These are phyloP conservation scores for Enhydra lutris DNA, from an alignment of 2,113 vertebrate genomes.

Conservation along the genomic window DNA sequence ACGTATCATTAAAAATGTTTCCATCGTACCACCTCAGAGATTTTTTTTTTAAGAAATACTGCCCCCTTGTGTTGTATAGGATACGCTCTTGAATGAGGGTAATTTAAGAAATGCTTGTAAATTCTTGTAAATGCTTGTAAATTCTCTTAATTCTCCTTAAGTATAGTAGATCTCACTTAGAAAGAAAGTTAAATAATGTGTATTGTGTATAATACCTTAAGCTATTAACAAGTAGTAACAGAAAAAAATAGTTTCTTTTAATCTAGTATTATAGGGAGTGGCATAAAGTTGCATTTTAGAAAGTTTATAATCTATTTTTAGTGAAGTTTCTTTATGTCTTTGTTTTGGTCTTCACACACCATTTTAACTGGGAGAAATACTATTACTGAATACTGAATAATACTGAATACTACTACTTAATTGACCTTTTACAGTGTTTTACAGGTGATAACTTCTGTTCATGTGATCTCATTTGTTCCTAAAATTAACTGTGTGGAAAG, in stretches of 20 bases:
- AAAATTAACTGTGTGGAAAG: not conserved
- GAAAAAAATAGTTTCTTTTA: not conserved
- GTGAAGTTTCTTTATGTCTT: not conserved
- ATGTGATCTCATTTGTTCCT: not conserved
- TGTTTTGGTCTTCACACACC: not conserved
- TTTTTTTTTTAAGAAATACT: conserved; percentile 69
- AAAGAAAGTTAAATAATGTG: not conserved
- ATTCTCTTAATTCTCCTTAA: not conserved
- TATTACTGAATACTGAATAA: not conserved
- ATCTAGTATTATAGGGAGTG: not conserved
- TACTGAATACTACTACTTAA: not conserved
- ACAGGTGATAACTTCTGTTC: not conserved
- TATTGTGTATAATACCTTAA: not conserved
- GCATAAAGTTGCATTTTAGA: not conserved
- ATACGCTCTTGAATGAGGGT: not conserved
- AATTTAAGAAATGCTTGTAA: conserved; percentile 9
- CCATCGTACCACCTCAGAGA: not conserved
- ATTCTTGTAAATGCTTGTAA: not conserved
- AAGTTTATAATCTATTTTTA: not conserved
- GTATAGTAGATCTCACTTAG: not conserved
- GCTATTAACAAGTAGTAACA: not conserved
- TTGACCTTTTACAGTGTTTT: not conserved
- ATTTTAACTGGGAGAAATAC: not conserved
- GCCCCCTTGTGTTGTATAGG: conserved; percentile 73
- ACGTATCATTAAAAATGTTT: not conserved